Percentiles rank a stretch among this genome's conserved stretches.
These are phyloP conservation scores for Squalus acanthias DNA, from an alignment of 2,797 vertebrate genomes.

Conservation along the genomic window DNA sequence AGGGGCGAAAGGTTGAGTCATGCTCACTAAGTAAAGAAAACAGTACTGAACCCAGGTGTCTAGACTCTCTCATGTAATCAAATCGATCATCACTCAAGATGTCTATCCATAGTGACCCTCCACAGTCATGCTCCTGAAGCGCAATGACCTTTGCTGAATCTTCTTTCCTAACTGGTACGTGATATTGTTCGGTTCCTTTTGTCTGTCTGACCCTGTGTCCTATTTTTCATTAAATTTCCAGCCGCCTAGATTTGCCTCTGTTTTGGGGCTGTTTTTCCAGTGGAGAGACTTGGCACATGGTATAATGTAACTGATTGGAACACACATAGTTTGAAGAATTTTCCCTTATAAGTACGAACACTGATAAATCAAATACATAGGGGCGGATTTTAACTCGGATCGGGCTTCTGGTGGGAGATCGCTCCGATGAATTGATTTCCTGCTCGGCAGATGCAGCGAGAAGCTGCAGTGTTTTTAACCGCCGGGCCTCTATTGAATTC, in stretches of 20 bases:
- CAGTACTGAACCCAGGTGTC: background rate
- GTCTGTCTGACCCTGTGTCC: background rate
- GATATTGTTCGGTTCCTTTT: background rate
- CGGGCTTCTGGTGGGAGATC: background rate
- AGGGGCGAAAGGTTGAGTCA: background rate
- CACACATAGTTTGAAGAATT: background rate
- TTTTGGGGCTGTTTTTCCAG: background rate
- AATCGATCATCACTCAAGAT: background rate
- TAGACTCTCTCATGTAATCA: background rate
- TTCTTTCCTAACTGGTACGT: background rate
- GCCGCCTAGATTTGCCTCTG: background rate
- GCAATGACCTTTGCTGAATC: background rate
- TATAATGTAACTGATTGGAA: background rate
- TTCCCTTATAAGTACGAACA: background rate
- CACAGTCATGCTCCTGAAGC: background rate
- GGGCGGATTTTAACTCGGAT: background rate
- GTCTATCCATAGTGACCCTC: background rate
- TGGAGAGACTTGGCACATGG: background rate
- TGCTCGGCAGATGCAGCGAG: too few relatives aligned
- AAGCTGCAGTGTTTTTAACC: background rate
- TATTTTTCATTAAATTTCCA: background rate
- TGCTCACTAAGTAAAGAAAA: background rate
- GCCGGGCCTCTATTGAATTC: background rate
- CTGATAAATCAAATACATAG: background rate
- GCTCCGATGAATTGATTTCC: background rate